Conservation (phyloP, 2,113 vertebrate genomes). For the Steatornis caripensis region DNA sequence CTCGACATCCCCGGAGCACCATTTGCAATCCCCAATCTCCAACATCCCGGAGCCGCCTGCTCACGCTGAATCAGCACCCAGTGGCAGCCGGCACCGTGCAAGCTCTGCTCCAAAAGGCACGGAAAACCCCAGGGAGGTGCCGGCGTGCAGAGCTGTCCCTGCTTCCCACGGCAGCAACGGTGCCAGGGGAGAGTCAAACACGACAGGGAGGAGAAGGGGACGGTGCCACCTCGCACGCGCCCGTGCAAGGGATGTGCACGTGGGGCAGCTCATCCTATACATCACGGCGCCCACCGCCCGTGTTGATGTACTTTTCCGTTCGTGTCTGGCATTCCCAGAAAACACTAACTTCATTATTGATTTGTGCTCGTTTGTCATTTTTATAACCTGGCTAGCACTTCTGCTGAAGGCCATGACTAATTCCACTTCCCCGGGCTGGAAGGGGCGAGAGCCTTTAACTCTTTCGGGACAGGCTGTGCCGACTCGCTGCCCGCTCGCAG, state of each 20-base stretch:
- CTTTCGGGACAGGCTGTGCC: background rate
- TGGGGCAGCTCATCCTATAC: background rate
- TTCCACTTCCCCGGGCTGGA: slow-evolving; percentile 31
- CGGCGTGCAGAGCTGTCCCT: accelerated
- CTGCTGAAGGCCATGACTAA: slow-evolving; percentile 52
- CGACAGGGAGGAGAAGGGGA: background rate
- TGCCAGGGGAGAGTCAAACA: background rate
- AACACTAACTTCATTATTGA: slow-evolving; percentile 51
- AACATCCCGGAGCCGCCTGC: background rate
- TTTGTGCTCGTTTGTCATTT: slow-evolving; percentile 47
- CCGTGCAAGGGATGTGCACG: accelerated
- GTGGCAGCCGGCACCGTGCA: accelerated
- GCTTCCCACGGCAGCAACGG: accelerated
- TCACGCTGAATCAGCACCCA: accelerated
- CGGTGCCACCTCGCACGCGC: accelerated
- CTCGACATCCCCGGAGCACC: accelerated
- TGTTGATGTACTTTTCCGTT: background rate
- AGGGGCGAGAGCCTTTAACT: background rate
- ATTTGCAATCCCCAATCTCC: background rate
- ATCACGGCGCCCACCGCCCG: background rate
- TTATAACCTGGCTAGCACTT: slow-evolving; percentile 56
- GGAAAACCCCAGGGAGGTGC: background rate
- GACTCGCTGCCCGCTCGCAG: background rate
- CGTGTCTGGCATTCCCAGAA: slow-evolving; percentile 5
- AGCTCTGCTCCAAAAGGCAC: background rate